A percentile compares a stretch with the other conserved stretches of the same genome.
phyloP scores from a whole-genome alignment of 1,140 invertebrate species.

The Zaprionus ghesquierei region DNA sequence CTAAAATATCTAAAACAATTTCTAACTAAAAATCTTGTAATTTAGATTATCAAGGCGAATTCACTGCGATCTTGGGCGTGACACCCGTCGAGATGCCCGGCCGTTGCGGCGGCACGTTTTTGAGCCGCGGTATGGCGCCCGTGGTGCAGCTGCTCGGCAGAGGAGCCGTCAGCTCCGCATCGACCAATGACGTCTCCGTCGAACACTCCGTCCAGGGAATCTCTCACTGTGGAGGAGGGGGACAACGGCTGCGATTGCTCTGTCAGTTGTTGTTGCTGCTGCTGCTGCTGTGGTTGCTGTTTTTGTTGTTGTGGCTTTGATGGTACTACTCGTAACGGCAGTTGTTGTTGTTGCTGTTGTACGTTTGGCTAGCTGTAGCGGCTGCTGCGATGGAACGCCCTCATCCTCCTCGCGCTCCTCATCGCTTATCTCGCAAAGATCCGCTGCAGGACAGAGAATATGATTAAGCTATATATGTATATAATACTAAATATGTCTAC shows the following conservation, averaged over 20 bases:
- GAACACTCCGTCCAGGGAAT: conserved; percentile 58
- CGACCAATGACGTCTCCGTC: conserved; percentile 64
- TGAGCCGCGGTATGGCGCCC: conserved; percentile 66
- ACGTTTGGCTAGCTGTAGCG: conserved; percentile 55
- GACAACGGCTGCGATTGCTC: conserved; percentile 66
- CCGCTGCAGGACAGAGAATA: too few species aligned
- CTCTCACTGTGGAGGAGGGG: conserved; percentile 63
- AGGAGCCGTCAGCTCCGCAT: conserved; percentile 27
- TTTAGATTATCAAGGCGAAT: too few species aligned
- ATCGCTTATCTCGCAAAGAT: conserved; percentile 74
- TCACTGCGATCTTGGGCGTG: conserved; percentile 68
- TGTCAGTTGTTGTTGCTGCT: conserved; percentile 24
- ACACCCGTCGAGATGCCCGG: conserved; percentile 60
- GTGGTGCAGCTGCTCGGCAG: conserved; percentile 66
- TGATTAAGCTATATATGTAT: too few species aligned
- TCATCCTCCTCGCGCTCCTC: conserved; percentile 48
- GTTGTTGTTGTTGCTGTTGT: conserved; percentile 56
- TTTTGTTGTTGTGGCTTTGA: conserved; percentile 56
- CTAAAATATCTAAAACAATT: too few species aligned
- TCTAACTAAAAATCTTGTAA: too few species aligned
- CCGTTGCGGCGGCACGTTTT: conserved; percentile 34
- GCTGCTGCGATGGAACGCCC: conserved; percentile 2
- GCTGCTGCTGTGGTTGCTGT: conserved; percentile 23
- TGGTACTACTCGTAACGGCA: conserved; percentile 79
- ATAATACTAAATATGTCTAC: too few species aligned